Evolutionary conservation across 1,140 invertebrate genomes (phyloP), one percentile per base, ranked within the genome.

Genomic region (Adelges cooleyi): DNA sequence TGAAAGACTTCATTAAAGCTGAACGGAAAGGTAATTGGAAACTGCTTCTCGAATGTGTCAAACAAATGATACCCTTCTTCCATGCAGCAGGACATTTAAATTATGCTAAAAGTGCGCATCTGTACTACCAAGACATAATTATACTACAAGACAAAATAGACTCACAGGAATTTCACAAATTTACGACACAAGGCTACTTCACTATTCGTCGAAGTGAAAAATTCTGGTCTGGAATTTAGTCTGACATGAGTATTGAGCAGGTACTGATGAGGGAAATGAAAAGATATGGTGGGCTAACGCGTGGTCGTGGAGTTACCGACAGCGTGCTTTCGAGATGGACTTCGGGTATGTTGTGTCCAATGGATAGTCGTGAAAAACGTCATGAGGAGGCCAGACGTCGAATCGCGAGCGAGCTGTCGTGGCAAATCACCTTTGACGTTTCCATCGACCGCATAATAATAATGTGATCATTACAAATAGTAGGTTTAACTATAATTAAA

Each of bases 261-360:
- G 52, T 67, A 11, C 66, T 76, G 36, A 78, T 77, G 72, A 71
- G 73, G 69, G 67, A 72, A 44, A 72, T 78, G 70, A 77, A 77
- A 66, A 74, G 71, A 65, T 67, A 69, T 67, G 75, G 75, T 65
- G 75, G 72, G 65, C 42, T 76, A 54, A 49, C 71, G 68, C 71
- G 67, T 67, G 71, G 73, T 3, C 67, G 74, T 72, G 72, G 74
- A 69, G 71, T 70, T 22, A 66, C 68, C 68, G 70, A 76, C 29
- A 74, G 69, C 67, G 72, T 75, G 8, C 65, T 75, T 36, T 70
- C 67, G 68, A 75, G 72, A 73, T 76, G 73, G 72, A n/a, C n/a
- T n/a, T n/a, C n/a, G n/a, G n/a, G n/a, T n/a, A n/a, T n/a, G n/a
- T n/a, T n/a, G n/a, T n/a, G n/a, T n/a, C n/a, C n/a, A n/a, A n/a